A percentile compares a stretch with the other conserved stretches of the same genome.
Conservation (phyloP, 2,888 invertebrate genomes). For the Chrysomela aeneicollis region DNA sequence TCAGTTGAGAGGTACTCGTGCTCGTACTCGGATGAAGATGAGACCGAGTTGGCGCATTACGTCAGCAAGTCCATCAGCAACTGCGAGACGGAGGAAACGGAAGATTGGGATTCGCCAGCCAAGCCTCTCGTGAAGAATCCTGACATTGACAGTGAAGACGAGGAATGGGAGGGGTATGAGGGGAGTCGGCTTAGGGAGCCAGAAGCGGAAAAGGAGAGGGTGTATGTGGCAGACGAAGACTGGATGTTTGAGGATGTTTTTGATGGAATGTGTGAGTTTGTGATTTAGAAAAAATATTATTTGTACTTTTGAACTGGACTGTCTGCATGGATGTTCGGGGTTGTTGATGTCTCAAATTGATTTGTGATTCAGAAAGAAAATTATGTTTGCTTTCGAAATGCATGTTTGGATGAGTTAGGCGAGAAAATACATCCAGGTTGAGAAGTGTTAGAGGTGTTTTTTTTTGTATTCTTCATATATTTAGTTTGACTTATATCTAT, state of each 20-base stretch:
- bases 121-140: conserved; percentile 27
- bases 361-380: neutral
- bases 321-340: too few relatives aligned
- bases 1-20: neutral
- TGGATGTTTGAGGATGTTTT: conserved; percentile 47
- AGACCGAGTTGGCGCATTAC: neutral
- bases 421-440: too few relatives aligned
- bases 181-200: neutral
- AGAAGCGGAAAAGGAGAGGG: conserved; percentile 2
- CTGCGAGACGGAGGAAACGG: conserved; percentile 18
- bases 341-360: too few relatives aligned
- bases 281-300: too few relatives aligned
- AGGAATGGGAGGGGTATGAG: conserved; percentile 43
- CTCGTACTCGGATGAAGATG: neutral
- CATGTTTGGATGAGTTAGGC: too few relatives aligned
- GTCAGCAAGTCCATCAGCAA: neutral
- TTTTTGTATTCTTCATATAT: too few relatives aligned
- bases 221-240: conserved; percentile 44
- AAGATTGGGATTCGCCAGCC: conserved; percentile 45
- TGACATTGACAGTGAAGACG: conserved; percentile 44
- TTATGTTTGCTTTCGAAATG: too few relatives aligned
- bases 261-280: neutral
- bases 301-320: too few relatives aligned
- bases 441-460: too few relatives aligned
- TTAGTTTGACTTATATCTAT: too few relatives aligned